These are phyloP conservation scores for Heliconius hermathena DNA, from an alignment of 1,140 invertebrate genomes.

Conservation along the genomic window DNA sequence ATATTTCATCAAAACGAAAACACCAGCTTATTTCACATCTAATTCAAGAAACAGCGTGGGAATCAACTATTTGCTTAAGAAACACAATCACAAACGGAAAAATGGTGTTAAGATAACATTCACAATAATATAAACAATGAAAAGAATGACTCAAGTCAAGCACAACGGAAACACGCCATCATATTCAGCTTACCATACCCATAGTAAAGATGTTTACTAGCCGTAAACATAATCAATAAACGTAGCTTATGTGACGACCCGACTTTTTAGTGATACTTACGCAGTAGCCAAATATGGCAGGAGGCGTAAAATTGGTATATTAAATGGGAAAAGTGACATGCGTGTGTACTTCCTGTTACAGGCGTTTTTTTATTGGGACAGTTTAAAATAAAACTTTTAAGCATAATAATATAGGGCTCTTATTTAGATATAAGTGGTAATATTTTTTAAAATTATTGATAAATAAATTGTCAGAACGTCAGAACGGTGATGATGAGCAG, in stretches of 20 bases:
- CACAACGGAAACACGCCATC: constrained; percentile 55
- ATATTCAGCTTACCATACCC: constrained; percentile 45
- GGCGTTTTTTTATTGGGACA: constrained; percentile 9
- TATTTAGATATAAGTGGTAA: neutral
- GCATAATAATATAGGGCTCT: neutral
- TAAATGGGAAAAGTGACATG: constrained; percentile 34
- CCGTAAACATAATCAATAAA: constrained; percentile 75
- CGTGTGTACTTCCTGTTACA: constrained; percentile 13
- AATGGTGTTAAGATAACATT: constrained; percentile 14
- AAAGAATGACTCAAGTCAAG: constrained; percentile 21
- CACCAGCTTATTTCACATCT: neutral
- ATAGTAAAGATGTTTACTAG: constrained; percentile 70
- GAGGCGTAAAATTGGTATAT: constrained; percentile 49
- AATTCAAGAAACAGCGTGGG: constrained; percentile 8
- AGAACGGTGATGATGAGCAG: neutral
- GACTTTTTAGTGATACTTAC: constrained; percentile 63
- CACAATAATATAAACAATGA: neutral
- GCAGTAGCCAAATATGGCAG: constrained; percentile 52
- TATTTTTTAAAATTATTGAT: neutral
- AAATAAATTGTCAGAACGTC: neutral
- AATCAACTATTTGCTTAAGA: constrained; percentile 2
- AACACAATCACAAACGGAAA: neutral
- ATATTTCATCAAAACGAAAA: neutral
- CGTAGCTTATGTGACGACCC: constrained; percentile 63
- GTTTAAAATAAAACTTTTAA: neutral